Evolutionary conservation across 1,140 invertebrate genomes (phyloP).

Genomic region (Hestina assimilis): DNA sequence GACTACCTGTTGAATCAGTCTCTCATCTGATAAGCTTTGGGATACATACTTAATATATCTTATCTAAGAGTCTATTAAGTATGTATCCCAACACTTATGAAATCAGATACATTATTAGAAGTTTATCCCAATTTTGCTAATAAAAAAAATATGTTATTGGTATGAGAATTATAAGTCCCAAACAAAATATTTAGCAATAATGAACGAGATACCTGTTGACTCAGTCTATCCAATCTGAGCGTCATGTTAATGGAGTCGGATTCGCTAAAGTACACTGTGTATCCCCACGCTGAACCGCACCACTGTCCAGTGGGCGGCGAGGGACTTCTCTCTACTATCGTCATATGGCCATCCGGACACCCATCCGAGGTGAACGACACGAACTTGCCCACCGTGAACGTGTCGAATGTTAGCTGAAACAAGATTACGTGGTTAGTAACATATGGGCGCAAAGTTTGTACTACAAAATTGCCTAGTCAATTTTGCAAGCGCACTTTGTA

Average conservation of each 20-base stretch:
- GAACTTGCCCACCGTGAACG: slow-evolving; percentile 87
- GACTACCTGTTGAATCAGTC: too few species aligned
- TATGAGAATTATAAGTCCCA: too few species aligned
- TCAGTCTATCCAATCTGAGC: slow-evolving; percentile 83
- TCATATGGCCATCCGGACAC: slow-evolving; percentile 90
- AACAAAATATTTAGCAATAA: not conserved
- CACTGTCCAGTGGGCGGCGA: slow-evolving; percentile 88
- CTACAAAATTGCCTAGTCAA: not conserved
- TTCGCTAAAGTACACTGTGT: slow-evolving; percentile 92
- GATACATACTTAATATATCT: too few species aligned
- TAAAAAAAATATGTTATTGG: too few species aligned
- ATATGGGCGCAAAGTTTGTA: not conserved
- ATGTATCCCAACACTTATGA: too few species aligned
- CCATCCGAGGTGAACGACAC: slow-evolving; percentile 87
- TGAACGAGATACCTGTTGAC: slow-evolving; percentile 81
- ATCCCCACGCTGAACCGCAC: slow-evolving; percentile 91
- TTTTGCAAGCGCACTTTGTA: not conserved
- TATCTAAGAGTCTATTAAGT: too few species aligned
- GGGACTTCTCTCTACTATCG: slow-evolving; percentile 84
- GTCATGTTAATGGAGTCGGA: slow-evolving; percentile 88
- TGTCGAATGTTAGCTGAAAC: slow-evolving; percentile 85
- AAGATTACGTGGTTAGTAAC: slow-evolving; percentile 26
- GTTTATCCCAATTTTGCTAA: too few species aligned
- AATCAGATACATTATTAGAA: too few species aligned
- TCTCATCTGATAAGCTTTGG: too few species aligned